Conservation (phyloP, 2,113 vertebrate genomes). For the Castor canadensis region DNA sequence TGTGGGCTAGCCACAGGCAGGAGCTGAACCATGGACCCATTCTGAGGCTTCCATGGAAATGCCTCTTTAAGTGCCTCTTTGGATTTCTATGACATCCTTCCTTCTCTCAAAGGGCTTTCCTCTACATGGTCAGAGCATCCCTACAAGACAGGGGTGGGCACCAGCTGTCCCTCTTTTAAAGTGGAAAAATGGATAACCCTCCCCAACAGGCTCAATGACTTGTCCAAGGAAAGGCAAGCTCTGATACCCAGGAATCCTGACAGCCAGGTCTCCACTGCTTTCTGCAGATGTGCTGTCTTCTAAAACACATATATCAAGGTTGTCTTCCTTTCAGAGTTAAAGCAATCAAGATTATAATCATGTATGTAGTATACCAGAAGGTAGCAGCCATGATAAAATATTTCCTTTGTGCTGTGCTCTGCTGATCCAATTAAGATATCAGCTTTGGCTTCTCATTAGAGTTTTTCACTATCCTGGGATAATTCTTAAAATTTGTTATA, state of each 20-base stretch:
- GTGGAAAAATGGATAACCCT: background rate
- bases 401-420: background rate
- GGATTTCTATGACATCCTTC: background rate
- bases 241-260: background rate
- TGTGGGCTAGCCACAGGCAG: accelerated
- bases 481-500: background rate
- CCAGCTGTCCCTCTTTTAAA: background rate
- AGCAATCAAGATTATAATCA: background rate
- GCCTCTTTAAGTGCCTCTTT: background rate
- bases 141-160: background rate
- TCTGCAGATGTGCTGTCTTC: background rate
- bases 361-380: background rate
- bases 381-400: background rate
- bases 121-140: background rate
- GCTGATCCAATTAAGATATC: background rate
- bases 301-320: background rate
- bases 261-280: background rate
- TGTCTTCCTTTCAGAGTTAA: background rate
- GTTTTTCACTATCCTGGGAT: background rate
- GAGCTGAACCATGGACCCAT: too few species aligned
- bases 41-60: background rate
- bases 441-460: background rate
- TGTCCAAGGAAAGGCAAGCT: background rate
- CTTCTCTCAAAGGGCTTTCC: background rate
- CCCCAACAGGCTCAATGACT: background rate